A percentile compares a stretch with the other conserved stretches of the same genome.
Evolutionary conservation across 1,140 invertebrate genomes (phyloP).

Genomic region (Drosophila nannoptera): DNA sequence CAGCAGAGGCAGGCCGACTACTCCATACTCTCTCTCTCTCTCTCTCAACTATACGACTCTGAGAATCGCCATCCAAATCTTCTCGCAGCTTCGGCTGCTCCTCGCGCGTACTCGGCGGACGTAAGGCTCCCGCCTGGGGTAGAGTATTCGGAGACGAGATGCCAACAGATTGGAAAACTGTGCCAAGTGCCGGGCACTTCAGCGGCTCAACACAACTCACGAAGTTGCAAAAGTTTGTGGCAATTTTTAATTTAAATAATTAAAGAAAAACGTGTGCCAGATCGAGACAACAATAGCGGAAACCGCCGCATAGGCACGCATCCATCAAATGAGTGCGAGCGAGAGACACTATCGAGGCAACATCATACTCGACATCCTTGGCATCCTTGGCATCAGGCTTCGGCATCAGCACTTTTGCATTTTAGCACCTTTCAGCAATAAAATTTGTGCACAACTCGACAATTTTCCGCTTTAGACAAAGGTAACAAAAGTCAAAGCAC

Average conservation of each 20-base stretch:
- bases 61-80: background rate
- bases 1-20: background rate
- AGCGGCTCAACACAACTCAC: conserved; percentile 6
- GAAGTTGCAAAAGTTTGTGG: conserved; percentile 43
- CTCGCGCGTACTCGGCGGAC: no score
- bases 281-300: conserved; percentile 21
- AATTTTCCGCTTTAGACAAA: conserved; percentile 71
- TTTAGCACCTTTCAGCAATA: conserved; percentile 77
- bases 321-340: background rate
- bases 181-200: conserved; percentile 60
- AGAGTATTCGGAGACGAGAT: conserved; percentile 11
- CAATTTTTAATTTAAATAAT: conserved; percentile 76
- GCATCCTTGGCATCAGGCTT: conserved; percentile 55
- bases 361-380: conserved; percentile 15
- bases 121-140: background rate
- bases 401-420: conserved; percentile 70
- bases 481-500: conserved; percentile 56
- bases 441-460: conserved; percentile 74
- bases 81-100: no score
- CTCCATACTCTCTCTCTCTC: conserved; percentile 1
- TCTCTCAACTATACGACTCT: no score
- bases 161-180: conserved; percentile 66
- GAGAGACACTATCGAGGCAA: conserved; percentile 9
- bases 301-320: conserved; percentile 1
- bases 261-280: conserved; percentile 41